Evolutionary conservation across 2,888 invertebrate species (phyloP).

Genomic region (Drosophila robusta): DNA sequence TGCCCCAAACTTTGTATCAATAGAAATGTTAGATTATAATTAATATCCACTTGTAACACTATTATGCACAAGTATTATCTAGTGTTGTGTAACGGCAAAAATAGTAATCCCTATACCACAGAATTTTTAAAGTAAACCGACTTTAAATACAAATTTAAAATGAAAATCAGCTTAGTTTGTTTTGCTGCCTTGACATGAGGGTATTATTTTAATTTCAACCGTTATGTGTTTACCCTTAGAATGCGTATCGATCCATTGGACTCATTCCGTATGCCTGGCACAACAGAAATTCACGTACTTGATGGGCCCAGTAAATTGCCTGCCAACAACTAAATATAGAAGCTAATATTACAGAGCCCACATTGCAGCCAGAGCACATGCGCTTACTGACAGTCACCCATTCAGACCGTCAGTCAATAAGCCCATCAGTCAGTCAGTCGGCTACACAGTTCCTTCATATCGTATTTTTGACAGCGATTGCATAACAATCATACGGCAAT

Average conservation of each 20-base stretch:
- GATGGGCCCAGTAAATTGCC: conserved; percentile 38
- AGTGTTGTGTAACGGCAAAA: background rate
- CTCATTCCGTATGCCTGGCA: conserved; percentile 42
- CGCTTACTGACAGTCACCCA: conserved; percentile 19
- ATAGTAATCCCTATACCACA: too few species aligned
- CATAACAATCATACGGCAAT: conserved; percentile 55
- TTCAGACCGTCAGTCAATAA: conserved; percentile 2
- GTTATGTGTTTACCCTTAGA: conserved; percentile 36
- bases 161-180: background rate
- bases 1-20: too few species aligned
- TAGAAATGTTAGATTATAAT: too few species aligned
- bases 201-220: conserved; percentile 26
- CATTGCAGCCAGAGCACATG: conserved; percentile 41
- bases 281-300: conserved; percentile 52
- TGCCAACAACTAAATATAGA: conserved; percentile 46
- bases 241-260: conserved; percentile 56
- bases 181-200: background rate
- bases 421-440: conserved; percentile 6
- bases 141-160: background rate
- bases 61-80: too few species aligned
- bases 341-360: conserved; percentile 35
- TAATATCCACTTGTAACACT: too few species aligned
- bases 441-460: conserved; percentile 4
- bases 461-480: conserved; percentile 32
- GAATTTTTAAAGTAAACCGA: background rate